Conservation (phyloP, 2,888 invertebrate genomes). For the Epistrophella euchroma region DNA sequence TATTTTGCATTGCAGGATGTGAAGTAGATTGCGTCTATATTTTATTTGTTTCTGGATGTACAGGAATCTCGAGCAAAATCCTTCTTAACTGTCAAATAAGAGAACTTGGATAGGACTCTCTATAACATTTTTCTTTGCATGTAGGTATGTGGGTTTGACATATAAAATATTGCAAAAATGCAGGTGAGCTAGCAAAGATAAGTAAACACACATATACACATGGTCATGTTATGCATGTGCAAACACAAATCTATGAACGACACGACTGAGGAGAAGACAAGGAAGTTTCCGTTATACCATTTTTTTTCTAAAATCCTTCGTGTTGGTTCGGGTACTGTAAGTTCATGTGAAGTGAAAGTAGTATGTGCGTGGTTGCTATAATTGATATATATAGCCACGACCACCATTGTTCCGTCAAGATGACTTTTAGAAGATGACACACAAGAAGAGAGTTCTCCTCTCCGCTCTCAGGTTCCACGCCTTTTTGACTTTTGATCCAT, state of each 20-base stretch:
- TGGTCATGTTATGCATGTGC: background rate
- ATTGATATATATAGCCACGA: background rate
- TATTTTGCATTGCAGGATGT: conserved; percentile 7
- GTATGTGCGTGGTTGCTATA: background rate
- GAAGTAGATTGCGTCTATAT: conserved; percentile 36
- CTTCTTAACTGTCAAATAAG: conserved; percentile 19
- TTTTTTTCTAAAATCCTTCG: background rate
- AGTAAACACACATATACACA: too few relatives aligned
- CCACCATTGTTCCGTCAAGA: conserved; percentile 2
- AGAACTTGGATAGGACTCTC: background rate
- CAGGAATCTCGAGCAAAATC: conserved; percentile 9
- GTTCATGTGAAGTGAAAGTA: background rate
- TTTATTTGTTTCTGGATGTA: conserved; percentile 39
- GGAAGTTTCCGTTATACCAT: conserved; percentile 17
- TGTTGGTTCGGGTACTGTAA: background rate
- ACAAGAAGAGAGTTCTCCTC: background rate
- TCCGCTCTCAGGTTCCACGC: background rate
- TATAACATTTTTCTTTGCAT: background rate
- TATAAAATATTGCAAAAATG: conserved; percentile 46
- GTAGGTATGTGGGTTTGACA: conserved; percentile 27
- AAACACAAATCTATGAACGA: background rate
- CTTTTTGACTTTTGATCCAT: conserved; percentile 56
- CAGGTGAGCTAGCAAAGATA: conserved; percentile 11
- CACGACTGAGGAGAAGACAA: conserved; percentile 25
- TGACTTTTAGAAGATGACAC: conserved; percentile 1